These are phyloP conservation scores for Chromis chromis DNA, from an alignment of 2,797 vertebrate genomes.

Conservation along the genomic window DNA sequence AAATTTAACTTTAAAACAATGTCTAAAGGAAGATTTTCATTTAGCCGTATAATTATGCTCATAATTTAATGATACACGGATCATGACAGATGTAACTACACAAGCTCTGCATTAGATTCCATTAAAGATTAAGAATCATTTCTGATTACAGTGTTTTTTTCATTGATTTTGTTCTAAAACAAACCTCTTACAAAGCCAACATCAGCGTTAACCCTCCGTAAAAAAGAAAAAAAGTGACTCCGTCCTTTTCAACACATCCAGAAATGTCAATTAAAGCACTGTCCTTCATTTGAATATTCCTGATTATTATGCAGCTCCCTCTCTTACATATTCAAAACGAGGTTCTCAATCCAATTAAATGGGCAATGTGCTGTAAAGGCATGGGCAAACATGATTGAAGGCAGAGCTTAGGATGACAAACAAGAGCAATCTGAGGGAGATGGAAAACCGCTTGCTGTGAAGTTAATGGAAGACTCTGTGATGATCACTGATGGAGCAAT, in stretches of 20 bases:
- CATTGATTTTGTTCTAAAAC: conserved; percentile 25
- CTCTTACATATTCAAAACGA: conserved; percentile 82
- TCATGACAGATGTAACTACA: conserved; percentile 10
- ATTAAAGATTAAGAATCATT: conserved; percentile 38
- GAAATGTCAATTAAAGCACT: conserved; percentile 79
- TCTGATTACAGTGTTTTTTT: conserved; percentile 26
- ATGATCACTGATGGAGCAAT: conserved; percentile 78
- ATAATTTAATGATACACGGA: conserved; percentile 15
- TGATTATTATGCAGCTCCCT: conserved; percentile 81
- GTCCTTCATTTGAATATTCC: conserved; percentile 83
- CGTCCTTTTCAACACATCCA: conserved; percentile 65
- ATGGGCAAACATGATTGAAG: conserved; percentile 84
- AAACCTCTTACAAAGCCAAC: conserved; percentile 41
- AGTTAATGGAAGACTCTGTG: conserved; percentile 83
- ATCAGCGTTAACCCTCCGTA: conserved; percentile 47
- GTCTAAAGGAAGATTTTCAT: conserved; percentile 23
- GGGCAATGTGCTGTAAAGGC: conserved; percentile 84
- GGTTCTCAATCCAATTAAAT: conserved; percentile 85
- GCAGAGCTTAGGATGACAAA: conserved; percentile 85
- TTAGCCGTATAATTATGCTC: conserved; percentile 3
- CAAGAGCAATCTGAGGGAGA: conserved; percentile 83
- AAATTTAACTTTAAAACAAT: conserved; percentile 6
- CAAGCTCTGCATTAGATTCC: conserved; percentile 7
- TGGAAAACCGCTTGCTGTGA: conserved; percentile 78
- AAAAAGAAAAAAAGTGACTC: conserved; percentile 37